Base-by-base conservation (phyloP, 2,888 invertebrate species). In the Drosophila atroscutellata region DNA sequence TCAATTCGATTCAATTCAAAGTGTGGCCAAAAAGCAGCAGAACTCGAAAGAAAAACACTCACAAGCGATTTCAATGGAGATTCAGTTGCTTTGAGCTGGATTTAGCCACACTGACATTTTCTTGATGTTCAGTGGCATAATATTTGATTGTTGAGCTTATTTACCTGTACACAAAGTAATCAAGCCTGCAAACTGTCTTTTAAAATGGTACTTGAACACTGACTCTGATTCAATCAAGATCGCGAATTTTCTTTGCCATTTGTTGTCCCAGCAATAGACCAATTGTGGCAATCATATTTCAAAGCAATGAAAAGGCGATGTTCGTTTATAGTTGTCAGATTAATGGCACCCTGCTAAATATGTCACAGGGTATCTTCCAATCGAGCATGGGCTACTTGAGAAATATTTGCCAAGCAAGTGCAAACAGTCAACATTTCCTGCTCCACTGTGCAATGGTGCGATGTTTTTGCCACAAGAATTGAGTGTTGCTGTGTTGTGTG, bases 1-100 rank as follows among this genome's bases (percentile, higher is more conserved):
- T 67, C 45, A 15, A 45, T 45, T 45, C 24, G 13, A 45, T 42
- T 71, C 55, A 67, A 67, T 67, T 67, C 51, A 72, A 59, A 52
- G 50, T 54, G 30, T 39, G 36, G 30, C 42, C 58, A 24, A 39
- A 15, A 49, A 50, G 45, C n/a, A 37, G 26, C 42, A 50, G 26
- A 26, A 64, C 36, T 26, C 56, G 52, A 58, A 63, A 20, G 45
- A 39, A 49, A 52, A 51, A 65, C 39, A 64, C 37, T 54, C 47
- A 34, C 57, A 24, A 24, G n/a, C 30, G 36, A 63, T 55, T 59
- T 58, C 42, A 59, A 65, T 72, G 54, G 37, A 37, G 50, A 55
- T 51, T 67, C 24, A 15, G 18, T 30, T 30, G 15, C 8, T 56
- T 66, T 28, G 28, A 42, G 26, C 37, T 20, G 28, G 28, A n/a